Base-by-base conservation (phyloP, 64 coral and sea anemone species). In the Platygyra sinensis region DNA sequence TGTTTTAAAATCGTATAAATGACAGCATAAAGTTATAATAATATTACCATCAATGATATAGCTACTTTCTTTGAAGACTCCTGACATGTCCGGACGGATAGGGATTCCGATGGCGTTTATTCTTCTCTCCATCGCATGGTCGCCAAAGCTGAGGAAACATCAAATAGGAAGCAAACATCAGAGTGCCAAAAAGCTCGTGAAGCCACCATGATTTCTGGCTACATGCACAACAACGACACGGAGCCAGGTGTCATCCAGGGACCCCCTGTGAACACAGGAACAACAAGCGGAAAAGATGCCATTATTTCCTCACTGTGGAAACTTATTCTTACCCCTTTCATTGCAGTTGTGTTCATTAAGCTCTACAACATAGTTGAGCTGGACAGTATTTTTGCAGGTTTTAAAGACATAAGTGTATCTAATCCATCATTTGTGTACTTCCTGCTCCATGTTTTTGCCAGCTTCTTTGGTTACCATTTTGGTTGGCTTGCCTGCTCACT, bases 401-500 rank as follows among this genome's bases (percentile, higher is more conserved):
- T 92, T 2, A 54, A 24, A n/a, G 55, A 39, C 10, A 92, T 92
- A 10, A 59, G 42, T 27, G 1, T 20, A 72, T 5, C 30, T 27
- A 71, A 86, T 49, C 81, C 82, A 30, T 33, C 83, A 16, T 72
- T 78, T 32, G 18, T 27, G 18, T 87, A 77, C 14, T 92, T 92
- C 49, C 15, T 87, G 1, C 18, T 64, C 25, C 90, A 92, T 18
- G 57, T 92, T 29, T 79, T 87, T 72, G 62, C 73, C 11, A 92
- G 82, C 0, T 87, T 92, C 51, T 33, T 87, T 72, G 90, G 90
- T 11, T 92, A 92, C 30, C 83, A 92, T 62, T 57, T 92, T 42
- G 90, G 82, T 72, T 92, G 90, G 90, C 75, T 92, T 8, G 74
- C 82, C 46, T 92, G 90, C 18, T 86, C 90, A 20, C 84, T 92